Evolutionary conservation across 2,797 vertebrate species (phyloP).

Genomic region (Morelia viridis): DNA sequence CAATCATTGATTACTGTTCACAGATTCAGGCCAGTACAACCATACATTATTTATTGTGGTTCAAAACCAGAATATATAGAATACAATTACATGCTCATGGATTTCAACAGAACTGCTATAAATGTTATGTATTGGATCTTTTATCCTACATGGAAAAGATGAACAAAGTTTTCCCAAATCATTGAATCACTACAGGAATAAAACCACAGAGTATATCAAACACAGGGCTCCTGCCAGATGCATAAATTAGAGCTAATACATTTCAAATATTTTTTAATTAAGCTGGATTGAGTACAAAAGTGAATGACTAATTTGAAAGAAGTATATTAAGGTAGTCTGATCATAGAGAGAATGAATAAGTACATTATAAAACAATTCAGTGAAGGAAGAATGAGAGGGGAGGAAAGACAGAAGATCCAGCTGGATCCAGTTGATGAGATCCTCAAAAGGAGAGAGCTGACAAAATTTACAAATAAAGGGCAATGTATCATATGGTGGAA

Average conservation of each 20-base stretch:
- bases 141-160: neutral
- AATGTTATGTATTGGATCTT: neutral
- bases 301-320: no score
- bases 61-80: neutral
- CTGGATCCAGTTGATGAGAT: no score
- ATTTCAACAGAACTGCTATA: neutral
- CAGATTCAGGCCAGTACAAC: neutral
- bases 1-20: neutral
- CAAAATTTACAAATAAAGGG: no score
- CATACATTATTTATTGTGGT: neutral
- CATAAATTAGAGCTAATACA: constrained; percentile 5
- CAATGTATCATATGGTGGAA: no score
- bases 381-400: no score
- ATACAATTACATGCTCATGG: neutral
- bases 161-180: neutral
- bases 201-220: neutral
- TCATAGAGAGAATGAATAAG: no score
- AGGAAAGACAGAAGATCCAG: no score
- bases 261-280: neutral
- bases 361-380: no score
- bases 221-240: neutral
- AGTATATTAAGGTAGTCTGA: no score
- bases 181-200: neutral
- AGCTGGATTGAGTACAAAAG: neutral
- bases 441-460: no score